A percentile compares a stretch with the other conserved stretches of the same genome.
These are phyloP conservation scores for Habropoda laboriosa DNA, from an alignment of 1,140 invertebrate species.

Conservation along the genomic window DNA sequence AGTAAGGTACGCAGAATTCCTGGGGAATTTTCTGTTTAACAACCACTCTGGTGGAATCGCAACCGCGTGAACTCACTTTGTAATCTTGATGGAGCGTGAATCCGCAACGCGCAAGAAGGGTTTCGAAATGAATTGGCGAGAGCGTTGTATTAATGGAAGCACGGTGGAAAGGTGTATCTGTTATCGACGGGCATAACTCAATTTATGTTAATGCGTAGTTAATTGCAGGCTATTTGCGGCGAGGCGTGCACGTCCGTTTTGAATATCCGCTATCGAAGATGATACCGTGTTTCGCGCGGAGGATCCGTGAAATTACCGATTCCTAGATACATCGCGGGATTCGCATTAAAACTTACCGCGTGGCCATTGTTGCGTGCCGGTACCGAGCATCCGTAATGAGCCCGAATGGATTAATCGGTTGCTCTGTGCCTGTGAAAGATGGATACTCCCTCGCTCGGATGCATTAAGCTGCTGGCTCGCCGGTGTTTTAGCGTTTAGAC, in stretches of 20 bases:
- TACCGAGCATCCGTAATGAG: neutral
- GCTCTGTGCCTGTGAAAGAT: neutral
- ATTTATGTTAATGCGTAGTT: conserved; percentile 50
- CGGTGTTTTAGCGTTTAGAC: neutral
- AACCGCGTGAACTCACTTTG: too few relatives aligned
- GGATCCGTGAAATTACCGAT: conserved; percentile 25
- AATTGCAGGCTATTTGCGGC: conserved; percentile 30
- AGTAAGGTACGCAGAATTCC: too few relatives aligned
- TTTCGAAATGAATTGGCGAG: conserved; percentile 6
- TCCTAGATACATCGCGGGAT: conserved; percentile 2
- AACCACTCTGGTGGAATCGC: too few relatives aligned
- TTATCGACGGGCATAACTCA: conserved; percentile 36
- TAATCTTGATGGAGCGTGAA: conserved; percentile 15
- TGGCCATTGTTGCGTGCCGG: neutral
- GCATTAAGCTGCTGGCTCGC: neutral
- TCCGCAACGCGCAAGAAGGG: neutral
- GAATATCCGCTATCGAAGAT: conserved; percentile 28
- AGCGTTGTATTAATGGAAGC: conserved; percentile 24
- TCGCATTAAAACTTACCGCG: conserved; percentile 7
- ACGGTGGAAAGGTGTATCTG: conserved; percentile 23
- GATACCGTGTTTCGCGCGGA: conserved; percentile 11
- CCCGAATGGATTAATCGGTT: neutral
- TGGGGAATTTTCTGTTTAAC: too few relatives aligned
- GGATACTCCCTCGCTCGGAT: neutral
- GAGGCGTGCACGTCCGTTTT: conserved; percentile 4